Evolutionary conservation across 2,797 vertebrate species (phyloP).

Genomic region (Leptoclinus maculatus): DNA sequence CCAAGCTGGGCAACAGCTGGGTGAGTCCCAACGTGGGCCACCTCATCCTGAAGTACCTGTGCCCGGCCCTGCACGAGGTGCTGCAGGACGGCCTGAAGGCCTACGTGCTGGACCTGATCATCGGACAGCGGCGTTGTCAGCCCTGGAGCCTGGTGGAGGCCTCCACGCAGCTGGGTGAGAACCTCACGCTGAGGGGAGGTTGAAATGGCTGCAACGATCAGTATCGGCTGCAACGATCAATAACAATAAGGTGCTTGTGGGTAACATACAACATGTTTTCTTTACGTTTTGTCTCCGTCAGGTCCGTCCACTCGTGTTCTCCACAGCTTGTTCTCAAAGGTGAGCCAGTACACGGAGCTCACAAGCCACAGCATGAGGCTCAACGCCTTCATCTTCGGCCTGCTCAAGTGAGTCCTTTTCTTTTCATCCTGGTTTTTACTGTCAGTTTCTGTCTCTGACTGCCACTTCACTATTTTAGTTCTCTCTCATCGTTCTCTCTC

Average conservation of each 20-base stretch:
- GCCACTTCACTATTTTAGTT: background rate
- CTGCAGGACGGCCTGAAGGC: constrained; percentile 94
- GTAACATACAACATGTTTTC: background rate
- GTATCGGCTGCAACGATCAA: background rate
- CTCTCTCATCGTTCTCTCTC: background rate
- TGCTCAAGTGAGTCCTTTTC: constrained; percentile 91
- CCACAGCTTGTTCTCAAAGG: constrained; percentile 90
- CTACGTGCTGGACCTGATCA: constrained; percentile 93
- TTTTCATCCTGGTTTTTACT: background rate
- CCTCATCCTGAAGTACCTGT: constrained; percentile 96
- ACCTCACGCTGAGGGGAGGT: background rate
- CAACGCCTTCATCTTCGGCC: constrained; percentile 96
- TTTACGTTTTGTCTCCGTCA: constrained; percentile 57
- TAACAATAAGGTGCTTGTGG: background rate
- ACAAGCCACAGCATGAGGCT: constrained; percentile 93
- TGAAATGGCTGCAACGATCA: background rate
- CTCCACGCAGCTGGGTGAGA: constrained; percentile 93
- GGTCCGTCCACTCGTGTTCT: constrained; percentile 95
- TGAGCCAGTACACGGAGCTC: constrained; percentile 94
- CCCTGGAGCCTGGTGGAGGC: constrained; percentile 97
- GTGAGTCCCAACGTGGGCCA: constrained; percentile 98
- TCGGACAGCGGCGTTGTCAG: constrained; percentile 93
- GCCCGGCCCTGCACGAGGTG: constrained; percentile 91
- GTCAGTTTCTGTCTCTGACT: background rate
- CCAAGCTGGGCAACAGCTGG: constrained; percentile 96